phyloP scores from a whole-genome alignment of 1,140 invertebrate genomes.

The Lordiphosa clarofinis region DNA sequence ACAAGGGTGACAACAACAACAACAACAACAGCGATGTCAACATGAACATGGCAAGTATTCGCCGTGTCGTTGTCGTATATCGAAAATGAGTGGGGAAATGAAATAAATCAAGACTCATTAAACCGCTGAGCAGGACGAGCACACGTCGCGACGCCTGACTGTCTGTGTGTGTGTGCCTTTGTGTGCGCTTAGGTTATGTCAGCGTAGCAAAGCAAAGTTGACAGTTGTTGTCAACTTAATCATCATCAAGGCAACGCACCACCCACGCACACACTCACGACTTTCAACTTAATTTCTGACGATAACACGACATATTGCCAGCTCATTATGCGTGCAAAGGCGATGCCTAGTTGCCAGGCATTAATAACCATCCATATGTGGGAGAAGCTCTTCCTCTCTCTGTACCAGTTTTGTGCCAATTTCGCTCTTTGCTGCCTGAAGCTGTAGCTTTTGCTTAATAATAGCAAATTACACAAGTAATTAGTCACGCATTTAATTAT shows the following conservation, averaged over 20 bases:
- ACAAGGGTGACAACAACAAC: constrained; percentile 12
- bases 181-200: constrained; percentile 41
- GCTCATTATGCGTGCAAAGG: constrained; percentile 49
- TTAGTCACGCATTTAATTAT: constrained; percentile 79
- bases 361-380: constrained; percentile 9
- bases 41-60: constrained; percentile 1
- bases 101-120: constrained; percentile 76
- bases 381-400: constrained; percentile 35
- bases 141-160: constrained; percentile 37
- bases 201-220: constrained; percentile 60
- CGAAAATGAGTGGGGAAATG: constrained; percentile 62
- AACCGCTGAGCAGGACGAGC: constrained; percentile 42
- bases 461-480: constrained; percentile 76
- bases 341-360: constrained; percentile 5
- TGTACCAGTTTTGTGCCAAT: constrained; percentile 38
- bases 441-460: constrained; percentile 48
- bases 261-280: neutral
- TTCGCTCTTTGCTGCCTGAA: constrained; percentile 32
- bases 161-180: constrained; percentile 15
- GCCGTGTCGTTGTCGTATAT: constrained; percentile 27
- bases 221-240: constrained; percentile 77
- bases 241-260: constrained; percentile 52
- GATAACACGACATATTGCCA: constrained; percentile 68
- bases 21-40: too few species aligned
- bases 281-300: constrained; percentile 63